Percentiles rank a stretch among this genome's conserved stretches.
These are phyloP conservation scores for Harpagoxenus sublaevis DNA, from an alignment of 2,888 invertebrate species.

Conservation along the genomic window DNA sequence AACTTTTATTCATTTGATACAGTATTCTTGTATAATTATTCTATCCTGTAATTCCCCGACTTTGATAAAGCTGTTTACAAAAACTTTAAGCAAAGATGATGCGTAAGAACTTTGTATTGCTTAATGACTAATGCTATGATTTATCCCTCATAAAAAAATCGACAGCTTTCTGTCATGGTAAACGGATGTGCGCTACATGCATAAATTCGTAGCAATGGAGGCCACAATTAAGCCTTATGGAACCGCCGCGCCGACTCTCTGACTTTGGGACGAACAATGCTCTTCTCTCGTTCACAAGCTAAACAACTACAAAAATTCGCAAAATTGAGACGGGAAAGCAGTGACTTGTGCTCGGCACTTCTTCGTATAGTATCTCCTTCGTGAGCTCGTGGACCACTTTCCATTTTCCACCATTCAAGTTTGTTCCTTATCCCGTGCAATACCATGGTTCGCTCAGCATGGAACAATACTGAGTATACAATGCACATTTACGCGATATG, in stretches of 20 bases:
- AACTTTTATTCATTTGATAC: background rate
- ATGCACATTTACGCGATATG: constrained; percentile 52
- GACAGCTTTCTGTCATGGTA: background rate
- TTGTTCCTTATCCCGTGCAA: constrained; percentile 45
- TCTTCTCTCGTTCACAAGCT: constrained; percentile 6
- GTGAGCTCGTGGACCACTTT: constrained; percentile 26
- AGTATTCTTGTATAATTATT: background rate
- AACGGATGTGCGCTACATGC: background rate
- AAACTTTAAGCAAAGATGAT: background rate
- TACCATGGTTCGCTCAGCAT: constrained; percentile 16
- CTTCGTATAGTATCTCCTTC: constrained; percentile 25
- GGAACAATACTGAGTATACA: constrained; percentile 59
- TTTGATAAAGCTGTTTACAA: constrained; percentile 51
- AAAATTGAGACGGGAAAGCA: constrained; percentile 32
- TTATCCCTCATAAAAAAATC: background rate
- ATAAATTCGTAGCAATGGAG: background rate
- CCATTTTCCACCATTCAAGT: constrained; percentile 42
- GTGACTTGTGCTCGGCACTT: constrained; percentile 25
- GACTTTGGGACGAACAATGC: constrained; percentile 19
- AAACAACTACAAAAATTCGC: constrained; percentile 6
- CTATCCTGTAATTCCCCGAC: background rate
- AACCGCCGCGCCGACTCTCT: background rate
- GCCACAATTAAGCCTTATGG: constrained; percentile 21
- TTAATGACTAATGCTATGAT: background rate
- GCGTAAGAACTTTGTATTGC: background rate